Evolutionary conservation across 1,140 invertebrate species (phyloP), one percentile per base, ranked within the genome.

Genomic region (Hirudo medicinalis): DNA sequence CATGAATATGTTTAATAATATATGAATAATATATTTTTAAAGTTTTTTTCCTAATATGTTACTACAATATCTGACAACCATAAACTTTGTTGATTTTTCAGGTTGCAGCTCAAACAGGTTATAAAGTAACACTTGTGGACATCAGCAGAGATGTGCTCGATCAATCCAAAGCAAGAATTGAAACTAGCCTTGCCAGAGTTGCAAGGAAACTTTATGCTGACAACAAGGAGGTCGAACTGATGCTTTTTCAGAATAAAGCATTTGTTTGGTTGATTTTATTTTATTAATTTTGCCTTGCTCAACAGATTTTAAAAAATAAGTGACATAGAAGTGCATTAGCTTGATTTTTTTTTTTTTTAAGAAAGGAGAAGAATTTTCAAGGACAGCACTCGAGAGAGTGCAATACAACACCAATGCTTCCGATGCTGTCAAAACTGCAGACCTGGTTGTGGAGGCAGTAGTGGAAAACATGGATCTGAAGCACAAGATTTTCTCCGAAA

Each of bases 371-470:
- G 86, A 87, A 76, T 91, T 90, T 82, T 80, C 90, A 0, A 75
- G 82, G 0, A 85, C 87, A 25, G 82, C 88, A 0, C 76, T 89
- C 71, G 79, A 77, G 4, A 84, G 85, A 57, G 84, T 92, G 25
- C 85, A 84, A 72, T 86, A 84, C 19, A 83, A 85, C 0, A 87
- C 87, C 13, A 85, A 88, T 78, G 75, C 87, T 13, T 80, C 83
- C 4, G 83, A 83, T 57, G 83, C 87, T 70, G 87, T 88, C 0
- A 85, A 87, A 77, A 80, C 85, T 60, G 81, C 88, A 22, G 90
- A 92, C 82, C 79, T 94, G 22, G 89, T 94, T 19, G 85, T 93
- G 40, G 91, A 94, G 83, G 91, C 91, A 11, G 91, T 92, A 79
- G 86, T 92, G 71, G 91, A 94, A 79, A 92, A 91, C 78, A 80